Evolutionary conservation across 2,797 vertebrate genomes (phyloP).

Genomic region (Phyllotis vaccarum): DNA sequence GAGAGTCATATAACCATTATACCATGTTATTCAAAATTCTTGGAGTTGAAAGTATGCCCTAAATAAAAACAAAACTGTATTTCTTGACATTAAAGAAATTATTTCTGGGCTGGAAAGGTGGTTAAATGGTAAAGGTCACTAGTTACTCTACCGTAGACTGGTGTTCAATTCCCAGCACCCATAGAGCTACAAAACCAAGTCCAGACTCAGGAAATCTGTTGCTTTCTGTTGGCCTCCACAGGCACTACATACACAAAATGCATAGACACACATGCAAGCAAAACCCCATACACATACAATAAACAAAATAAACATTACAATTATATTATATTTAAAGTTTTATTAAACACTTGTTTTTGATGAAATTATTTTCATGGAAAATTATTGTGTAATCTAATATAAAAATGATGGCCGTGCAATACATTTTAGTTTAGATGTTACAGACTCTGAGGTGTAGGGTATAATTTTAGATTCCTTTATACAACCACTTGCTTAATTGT

Average conservation of each 20-base stretch:
- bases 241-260: not conserved
- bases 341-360: not conserved
- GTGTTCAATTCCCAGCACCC: not conserved
- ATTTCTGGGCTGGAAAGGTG: not conserved
- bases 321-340: not conserved
- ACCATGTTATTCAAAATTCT: not conserved
- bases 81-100: not conserved
- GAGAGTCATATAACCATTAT: not conserved
- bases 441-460: not conserved
- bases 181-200: not conserved
- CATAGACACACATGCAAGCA: not conserved
- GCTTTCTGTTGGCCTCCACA: not conserved
- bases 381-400: not conserved
- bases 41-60: not conserved
- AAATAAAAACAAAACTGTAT: constrained; percentile 17
- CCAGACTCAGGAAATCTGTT: not conserved
- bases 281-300: not conserved
- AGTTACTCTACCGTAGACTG: not conserved
- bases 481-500: not conserved
- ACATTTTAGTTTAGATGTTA: constrained; percentile 9
- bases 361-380: not conserved
- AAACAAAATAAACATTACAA: not conserved
- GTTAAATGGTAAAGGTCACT: not conserved
- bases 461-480: not conserved
- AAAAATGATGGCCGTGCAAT: not conserved